Percentiles rank a stretch among this genome's conserved stretches.
These are phyloP conservation scores for Furcula furcula DNA, from an alignment of 2,888 invertebrate species.

Conservation along the genomic window DNA sequence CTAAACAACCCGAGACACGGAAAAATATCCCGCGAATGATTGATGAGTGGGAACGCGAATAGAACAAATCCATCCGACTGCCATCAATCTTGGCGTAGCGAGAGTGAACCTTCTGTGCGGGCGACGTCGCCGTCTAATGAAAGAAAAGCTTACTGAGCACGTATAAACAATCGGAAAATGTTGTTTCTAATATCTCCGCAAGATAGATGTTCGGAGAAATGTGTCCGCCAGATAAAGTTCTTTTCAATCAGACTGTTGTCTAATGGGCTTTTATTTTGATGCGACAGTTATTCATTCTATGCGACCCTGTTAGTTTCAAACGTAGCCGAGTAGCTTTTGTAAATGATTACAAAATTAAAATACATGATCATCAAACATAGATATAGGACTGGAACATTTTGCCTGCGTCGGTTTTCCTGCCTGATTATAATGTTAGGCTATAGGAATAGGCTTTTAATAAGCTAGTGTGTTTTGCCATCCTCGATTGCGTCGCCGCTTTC, in stretches of 20 bases:
- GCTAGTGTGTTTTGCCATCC: too few species aligned
- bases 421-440: too few species aligned
- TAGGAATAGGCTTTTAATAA: too few species aligned
- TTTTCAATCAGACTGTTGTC: not conserved
- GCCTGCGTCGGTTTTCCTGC: too few species aligned
- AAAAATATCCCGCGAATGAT: constrained; percentile 81
- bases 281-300: too few species aligned
- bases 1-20: constrained; percentile 79
- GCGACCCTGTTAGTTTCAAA: too few species aligned
- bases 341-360: too few species aligned
- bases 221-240: constrained; percentile 33
- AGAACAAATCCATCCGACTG: constrained; percentile 77
- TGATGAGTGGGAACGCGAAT: constrained; percentile 77
- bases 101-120: constrained; percentile 54
- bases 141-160: constrained; percentile 77
- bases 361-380: too few species aligned
- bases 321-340: too few species aligned
- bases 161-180: constrained; percentile 77
- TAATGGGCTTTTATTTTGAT: not conserved
- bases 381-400: too few species aligned
- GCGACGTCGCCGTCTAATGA: constrained; percentile 75
- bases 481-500: too few species aligned
- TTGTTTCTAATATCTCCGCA: constrained; percentile 70
- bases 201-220: constrained; percentile 67
- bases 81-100: constrained; percentile 73